Conservation (phyloP, 2,113 vertebrate genomes). For the Myotis lucifugus region DNA sequence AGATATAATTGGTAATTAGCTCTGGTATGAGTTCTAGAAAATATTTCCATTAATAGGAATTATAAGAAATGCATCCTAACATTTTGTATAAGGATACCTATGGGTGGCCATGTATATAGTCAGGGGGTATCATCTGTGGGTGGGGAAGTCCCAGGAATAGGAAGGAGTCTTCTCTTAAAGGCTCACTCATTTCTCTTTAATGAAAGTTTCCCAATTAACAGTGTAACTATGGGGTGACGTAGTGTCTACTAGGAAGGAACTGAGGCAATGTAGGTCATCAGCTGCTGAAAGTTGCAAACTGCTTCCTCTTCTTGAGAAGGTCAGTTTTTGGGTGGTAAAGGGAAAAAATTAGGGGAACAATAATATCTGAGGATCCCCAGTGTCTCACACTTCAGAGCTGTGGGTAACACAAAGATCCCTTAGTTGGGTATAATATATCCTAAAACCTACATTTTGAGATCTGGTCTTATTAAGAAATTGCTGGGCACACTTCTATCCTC, state of each 20-base stretch:
- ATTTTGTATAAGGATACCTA: not conserved
- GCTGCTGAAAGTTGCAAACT: not conserved
- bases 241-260: not conserved
- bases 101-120: not conserved
- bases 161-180: not conserved
- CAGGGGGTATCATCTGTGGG: not conserved
- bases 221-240: not conserved
- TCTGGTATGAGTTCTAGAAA: not conserved
- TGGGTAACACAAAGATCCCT: not conserved
- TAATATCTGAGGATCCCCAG: not conserved
- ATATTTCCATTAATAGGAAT: not conserved
- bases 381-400: not conserved
- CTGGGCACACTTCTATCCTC: not conserved
- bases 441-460: not conserved
- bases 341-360: not conserved
- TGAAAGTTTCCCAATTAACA: not conserved
- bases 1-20: not conserved
- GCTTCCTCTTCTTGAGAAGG: not conserved
- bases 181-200: not conserved
- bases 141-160: not conserved
- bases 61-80: not conserved
- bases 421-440: not conserved
- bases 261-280: not conserved
- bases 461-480: not conserved
- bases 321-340: not conserved